Base-by-base conservation (phyloP, 1,140 invertebrate species). In the Tetramorium alpestre region DNA sequence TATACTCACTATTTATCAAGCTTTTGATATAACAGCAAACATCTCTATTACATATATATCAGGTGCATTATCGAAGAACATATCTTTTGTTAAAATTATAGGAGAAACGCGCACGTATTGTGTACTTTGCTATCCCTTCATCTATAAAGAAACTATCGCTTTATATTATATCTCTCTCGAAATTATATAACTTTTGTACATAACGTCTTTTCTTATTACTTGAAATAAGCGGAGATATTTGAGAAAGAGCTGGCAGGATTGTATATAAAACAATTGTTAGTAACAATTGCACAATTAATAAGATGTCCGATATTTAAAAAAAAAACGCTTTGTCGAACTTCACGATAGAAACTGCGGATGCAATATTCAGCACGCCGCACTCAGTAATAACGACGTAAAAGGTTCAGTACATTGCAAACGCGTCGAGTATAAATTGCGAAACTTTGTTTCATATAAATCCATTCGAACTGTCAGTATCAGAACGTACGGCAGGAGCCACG, bases 381-480 rank as follows among this genome's bases (percentile, higher is more conserved):
- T 80, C 62, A 33, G 28, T 60, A 73, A 75, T 62, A 82, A 84
- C 69, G 18, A 49, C 33, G 65, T 11, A 60, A 73, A 70, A 44
- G 44, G 8, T 33, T 22, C 25, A 73, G 25, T 73, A 25, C 18
- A 25, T 44, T 38, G 67, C 67, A 58, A 82, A 58, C 67, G 69
- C 41, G 25, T 72, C 51, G 16, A 22, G 11, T 72, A 73, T 84
- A 84, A 84, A 84, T 84, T 73, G 67, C 69, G 54, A 73, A 84
- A 84, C 54, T 84, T 84, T 82, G 80, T 82, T 82, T 75, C 80
- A 72, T 75, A 84, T 84, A 84, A 84, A 84, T 84, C 80, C 28
- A 73, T 67, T 44, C 54, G 77, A 60, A 41, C 86, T 90, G 86
- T 85, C 86, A 76, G 87, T 77, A 88, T 85, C 86, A 76, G 80